Base-by-base conservation (phyloP, 2,888 invertebrate genomes). In the Thumatha senex region DNA sequence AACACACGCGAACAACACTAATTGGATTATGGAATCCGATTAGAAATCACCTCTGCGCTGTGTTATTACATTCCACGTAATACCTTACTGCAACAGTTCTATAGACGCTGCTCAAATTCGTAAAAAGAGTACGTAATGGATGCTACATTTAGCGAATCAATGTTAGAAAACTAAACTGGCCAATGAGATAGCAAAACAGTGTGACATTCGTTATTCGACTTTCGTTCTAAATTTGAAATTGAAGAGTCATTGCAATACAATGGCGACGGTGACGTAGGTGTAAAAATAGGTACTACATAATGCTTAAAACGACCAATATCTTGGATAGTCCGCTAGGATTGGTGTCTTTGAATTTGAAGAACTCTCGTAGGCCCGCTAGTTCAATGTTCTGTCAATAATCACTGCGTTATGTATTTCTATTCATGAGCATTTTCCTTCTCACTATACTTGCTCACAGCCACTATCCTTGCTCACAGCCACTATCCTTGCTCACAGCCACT, bases 221-320 rank as follows among this genome's bases (percentile, higher is more conserved):
- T 74, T 74, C 74, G 77, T 74, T 72, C 78, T 51, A 77, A 61
- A 76, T 80, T 77, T 70, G 61, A 74, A 77, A 77, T 75, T 70
- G 67, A 72, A 76, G 75, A 76, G 76, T 74, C 56, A 47, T 53
- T 54, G 50, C 55, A 73, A 78, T 76, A 72, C 63, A 63, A 56
- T 15, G n/a, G 52, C 67, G 62, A 69, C 67, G 72, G 36, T 5
- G 18, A 24, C 18, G n/a, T n/a, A n/a, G 18, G 18, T 24, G 2
- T 5, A 5, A 24, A 4, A n/a, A n/a, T n/a, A n/a, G n/a, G n/a
- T n/a, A n/a, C n/a, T n/a, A n/a, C n/a, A n/a, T n/a, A n/a, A n/a
- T n/a, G n/a, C n/a, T n/a, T n/a, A n/a, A n/a, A n/a, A n/a, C n/a
- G n/a, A n/a, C n/a, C n/a, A n/a, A n/a, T n/a, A n/a, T n/a, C n/a